A percentile compares a stretch with the other conserved stretches of the same genome.
Evolutionary conservation across 2,888 invertebrate species (phyloP).

Genomic region (Trypoxylon attenuatum): DNA sequence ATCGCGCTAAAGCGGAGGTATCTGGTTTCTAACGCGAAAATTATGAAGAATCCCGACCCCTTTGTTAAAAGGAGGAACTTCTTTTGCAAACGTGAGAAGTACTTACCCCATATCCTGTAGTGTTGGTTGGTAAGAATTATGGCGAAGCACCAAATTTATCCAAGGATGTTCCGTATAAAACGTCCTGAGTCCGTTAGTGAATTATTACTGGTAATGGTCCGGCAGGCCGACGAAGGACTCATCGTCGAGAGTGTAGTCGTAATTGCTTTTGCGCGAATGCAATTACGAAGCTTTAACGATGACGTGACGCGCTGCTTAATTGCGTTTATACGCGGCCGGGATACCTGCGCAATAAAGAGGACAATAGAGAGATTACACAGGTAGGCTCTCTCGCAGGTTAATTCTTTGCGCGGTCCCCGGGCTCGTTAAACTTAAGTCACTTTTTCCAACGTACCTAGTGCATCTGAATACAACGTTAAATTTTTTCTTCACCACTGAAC

Average conservation of each 20-base stretch:
- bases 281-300: constrained; percentile 45
- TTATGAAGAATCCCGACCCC: no score
- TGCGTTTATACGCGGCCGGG: constrained; percentile 41
- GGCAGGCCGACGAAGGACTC: constrained; percentile 22
- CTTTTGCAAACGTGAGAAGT: neutral
- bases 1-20: no score
- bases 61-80: neutral
- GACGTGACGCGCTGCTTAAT: constrained; percentile 44
- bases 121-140: neutral
- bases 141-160: neutral
- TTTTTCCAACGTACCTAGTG: neutral
- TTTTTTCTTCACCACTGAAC: neutral
- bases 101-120: neutral
- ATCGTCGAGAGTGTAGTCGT: constrained; percentile 31
- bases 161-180: constrained; percentile 18
- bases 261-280: constrained; percentile 43
- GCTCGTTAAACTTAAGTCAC: neutral
- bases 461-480: neutral
- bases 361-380: constrained; percentile 14
- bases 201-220: constrained; percentile 35
- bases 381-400: neutral
- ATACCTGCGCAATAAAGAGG: constrained; percentile 35
- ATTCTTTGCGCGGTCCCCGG: neutral
- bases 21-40: neutral
- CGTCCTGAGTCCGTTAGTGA: constrained; percentile 34